Base-by-base conservation (phyloP, 2,888 invertebrate genomes). In the Augochlorella aurata region DNA sequence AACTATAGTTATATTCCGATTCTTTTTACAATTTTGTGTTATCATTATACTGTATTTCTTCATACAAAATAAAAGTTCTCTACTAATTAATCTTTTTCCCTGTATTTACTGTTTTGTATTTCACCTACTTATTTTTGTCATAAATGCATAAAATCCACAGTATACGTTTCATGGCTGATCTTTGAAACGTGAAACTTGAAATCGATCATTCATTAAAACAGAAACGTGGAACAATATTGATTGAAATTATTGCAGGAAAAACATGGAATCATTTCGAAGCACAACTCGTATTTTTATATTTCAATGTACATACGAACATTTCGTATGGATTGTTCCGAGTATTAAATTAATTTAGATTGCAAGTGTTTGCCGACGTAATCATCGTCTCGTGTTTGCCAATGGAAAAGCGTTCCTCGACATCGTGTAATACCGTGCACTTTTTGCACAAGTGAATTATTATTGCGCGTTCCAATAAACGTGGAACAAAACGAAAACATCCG, bases 401-500 rank as follows among this genome's bases (percentile, higher is more conserved):
- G 24, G 0, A 58, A 58, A 58, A 58, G 24, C 18, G 38, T 63
- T 63, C 29, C 38, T 38, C 29, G 38, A 7, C 16, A 63, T 65
- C 18, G 0, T 44, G n/a, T 44, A 65, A 65, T 44, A n/a, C 44
- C n/a, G 5, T 12, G 38, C 10, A 65, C 18, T 65, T 65, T 65
- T 65, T 65, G 4, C 44, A 65, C 38, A 44, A 44, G 38, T 65
- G 65, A 44, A 44, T 65, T 65, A 65, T 65, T 65, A 65, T 65
- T 44, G 44, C 44, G 12, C 44, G 38, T 44, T 44, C 38, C n/a
- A n/a, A 65, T 65, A 44, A 18, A 65, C 4, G 29, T 5, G 12
- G 12, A 65, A 65, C 18, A 44, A 65, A 65, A 44, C 44, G 44
- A 2, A n/a, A 45, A n/a, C 29, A n/a, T n/a, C 29, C n/a, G 44